Evolutionary conservation across 2,888 invertebrate species (phyloP).

Genomic region (Pelosia muscerda): DNA sequence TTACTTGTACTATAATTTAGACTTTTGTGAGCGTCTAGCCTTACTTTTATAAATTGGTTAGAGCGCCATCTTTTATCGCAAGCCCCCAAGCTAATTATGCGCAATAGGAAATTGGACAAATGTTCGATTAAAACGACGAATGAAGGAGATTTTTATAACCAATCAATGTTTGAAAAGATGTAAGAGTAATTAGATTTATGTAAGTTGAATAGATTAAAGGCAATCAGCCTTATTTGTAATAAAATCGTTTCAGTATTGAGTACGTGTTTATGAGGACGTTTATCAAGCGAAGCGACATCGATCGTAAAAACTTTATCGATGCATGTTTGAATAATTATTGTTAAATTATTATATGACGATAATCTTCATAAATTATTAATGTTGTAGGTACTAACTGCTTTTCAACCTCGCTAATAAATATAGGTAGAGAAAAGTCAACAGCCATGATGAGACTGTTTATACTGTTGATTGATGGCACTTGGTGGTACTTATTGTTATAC

Average conservation of each 20-base stretch:
- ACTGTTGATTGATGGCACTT: too few relatives aligned
- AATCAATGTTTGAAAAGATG: constrained; percentile 10
- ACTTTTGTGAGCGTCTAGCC: not conserved
- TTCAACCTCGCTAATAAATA: too few relatives aligned
- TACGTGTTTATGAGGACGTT: constrained; percentile 8
- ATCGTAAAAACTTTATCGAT: not conserved
- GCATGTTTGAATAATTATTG: not conserved
- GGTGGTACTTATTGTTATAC: too few relatives aligned
- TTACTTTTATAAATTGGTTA: constrained; percentile 16
- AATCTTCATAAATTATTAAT: too few relatives aligned
- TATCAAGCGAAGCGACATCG: not conserved
- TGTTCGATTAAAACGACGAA: constrained; percentile 6
- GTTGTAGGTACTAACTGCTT: too few relatives aligned
- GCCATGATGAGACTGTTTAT: too few relatives aligned
- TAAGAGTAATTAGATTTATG: constrained; percentile 10
- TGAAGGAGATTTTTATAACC: constrained; percentile 17
- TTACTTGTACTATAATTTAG: too few relatives aligned
- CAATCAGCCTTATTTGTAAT: constrained; percentile 11
- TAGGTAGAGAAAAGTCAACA: too few relatives aligned
- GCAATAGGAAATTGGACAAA: constrained; percentile 42
- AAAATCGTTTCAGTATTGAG: constrained; percentile 7
- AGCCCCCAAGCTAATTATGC: constrained; percentile 30
- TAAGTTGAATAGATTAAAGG: not conserved
- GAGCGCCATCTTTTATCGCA: constrained; percentile 40
- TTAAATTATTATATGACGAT: too few relatives aligned